phyloP scores from a whole-genome alignment of 2,888 invertebrate species.

The Ophion costatus region DNA sequence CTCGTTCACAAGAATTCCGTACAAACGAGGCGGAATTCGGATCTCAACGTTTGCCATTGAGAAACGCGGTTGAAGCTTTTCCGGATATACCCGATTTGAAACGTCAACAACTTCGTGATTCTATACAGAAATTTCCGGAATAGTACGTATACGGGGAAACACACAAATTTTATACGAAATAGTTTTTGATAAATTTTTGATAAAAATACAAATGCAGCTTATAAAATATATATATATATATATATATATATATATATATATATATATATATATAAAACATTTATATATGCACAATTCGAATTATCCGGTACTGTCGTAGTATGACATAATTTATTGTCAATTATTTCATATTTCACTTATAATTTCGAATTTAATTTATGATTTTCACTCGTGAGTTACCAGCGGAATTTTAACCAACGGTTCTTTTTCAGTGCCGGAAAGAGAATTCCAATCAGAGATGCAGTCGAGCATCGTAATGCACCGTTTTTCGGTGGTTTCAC shows the following conservation, averaged over 20 bases:
- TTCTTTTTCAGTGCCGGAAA: constrained; percentile 59
- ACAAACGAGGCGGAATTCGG: constrained; percentile 78
- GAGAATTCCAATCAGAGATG: constrained; percentile 88
- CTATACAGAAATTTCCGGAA: constrained; percentile 60
- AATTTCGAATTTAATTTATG: not conserved
- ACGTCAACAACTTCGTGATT: constrained; percentile 64
- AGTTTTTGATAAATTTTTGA: not conserved
- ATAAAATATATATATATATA: too few species aligned
- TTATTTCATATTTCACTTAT: too few species aligned
- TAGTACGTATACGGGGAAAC: constrained; percentile 46
- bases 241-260: too few species aligned
- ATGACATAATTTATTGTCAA: too few species aligned
- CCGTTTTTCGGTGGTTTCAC: constrained; percentile 77
- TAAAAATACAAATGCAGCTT: not conserved
- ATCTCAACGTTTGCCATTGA: constrained; percentile 86
- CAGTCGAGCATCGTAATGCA: constrained; percentile 86
- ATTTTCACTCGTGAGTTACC: not conserved
- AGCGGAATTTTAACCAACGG: not conserved
- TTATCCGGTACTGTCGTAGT: not conserved
- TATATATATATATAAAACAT: too few species aligned
- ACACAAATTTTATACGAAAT: not conserved
- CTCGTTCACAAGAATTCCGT: constrained; percentile 68
- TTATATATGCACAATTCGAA: not conserved
- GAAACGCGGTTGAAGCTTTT: constrained; percentile 89
- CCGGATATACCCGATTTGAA: constrained; percentile 69